Evolutionary conservation across 2,888 invertebrate species (phyloP), one percentile per base, ranked within the genome.

Genomic region (Lamellibrachia columna): DNA sequence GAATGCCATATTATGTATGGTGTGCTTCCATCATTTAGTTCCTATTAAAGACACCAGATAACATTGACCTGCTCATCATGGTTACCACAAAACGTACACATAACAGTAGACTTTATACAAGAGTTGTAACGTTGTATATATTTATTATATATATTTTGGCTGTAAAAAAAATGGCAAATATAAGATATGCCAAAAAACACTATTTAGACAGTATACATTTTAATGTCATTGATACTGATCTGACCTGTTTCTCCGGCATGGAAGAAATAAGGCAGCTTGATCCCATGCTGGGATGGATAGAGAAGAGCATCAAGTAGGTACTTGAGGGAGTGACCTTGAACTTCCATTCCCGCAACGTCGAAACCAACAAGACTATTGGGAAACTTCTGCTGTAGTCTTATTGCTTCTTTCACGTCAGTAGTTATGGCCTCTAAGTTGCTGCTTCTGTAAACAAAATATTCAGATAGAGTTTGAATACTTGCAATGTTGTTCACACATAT

Each of bases 231-330:
- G 8, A 40, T 52, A 22, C 15, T 11, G 90, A 11, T 75, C 93
- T 60, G 93, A 96, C 96, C 94, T 91, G 96, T 96, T 94, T 96
- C 96, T 53, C 96, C 96, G 52, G 96, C 96, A 94, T 96, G 96
- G 94, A 96, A 96, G 94, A 96, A 96, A 93, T 95, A 96, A 4
- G 95, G 95, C 11, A 96, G 94, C 28, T 95, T 92, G 7, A 95
- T 92, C 4, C 92, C 92, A 90, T 94, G 94, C 90, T 94, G 94
- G 6, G 94, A 94, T 1, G 96, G 96, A 91, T 94, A 95, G 58
- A 95, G 94, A 3, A 96, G 94, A 1, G 95, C 94, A 55, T 95
- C 94, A 3, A 95, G 75, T 93, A 95, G 95, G 93, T 95, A 94
- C 7, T 95, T 53, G 9, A 96, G 94, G 1, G 96, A 91, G 58